phyloP scores from a whole-genome alignment of 1,140 invertebrate species.

The Ooceraea biroi region DNA sequence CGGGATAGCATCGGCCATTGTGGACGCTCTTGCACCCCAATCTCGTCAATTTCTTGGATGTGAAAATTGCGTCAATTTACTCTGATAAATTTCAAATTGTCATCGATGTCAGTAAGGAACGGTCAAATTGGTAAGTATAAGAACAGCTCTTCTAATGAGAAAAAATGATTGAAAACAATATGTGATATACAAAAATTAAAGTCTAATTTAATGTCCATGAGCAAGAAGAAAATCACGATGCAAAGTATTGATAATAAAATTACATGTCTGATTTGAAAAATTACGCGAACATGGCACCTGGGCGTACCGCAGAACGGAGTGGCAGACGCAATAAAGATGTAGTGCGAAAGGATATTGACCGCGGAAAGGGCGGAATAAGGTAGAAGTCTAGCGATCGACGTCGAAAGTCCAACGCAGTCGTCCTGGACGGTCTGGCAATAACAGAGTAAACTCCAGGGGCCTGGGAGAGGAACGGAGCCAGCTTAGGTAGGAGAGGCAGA shows the following conservation, averaged over 20 bases:
- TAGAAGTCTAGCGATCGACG: conserved; percentile 64
- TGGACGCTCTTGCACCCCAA: not conserved
- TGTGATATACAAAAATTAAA: not conserved
- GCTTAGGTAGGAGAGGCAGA: conserved; percentile 57
- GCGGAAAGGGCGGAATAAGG: conserved; percentile 35
- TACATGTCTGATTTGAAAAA: not conserved
- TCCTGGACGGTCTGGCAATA: conserved; percentile 74
- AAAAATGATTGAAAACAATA: not conserved
- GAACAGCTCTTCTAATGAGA: no score
- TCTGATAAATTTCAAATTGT: not conserved
- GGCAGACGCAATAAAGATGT: conserved; percentile 40
- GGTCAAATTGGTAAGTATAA: no score
- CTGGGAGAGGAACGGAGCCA: conserved; percentile 58
- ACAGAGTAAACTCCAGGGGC: conserved; percentile 70
- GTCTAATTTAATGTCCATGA: not conserved
- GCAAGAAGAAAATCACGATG: not conserved
- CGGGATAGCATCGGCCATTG: not conserved
- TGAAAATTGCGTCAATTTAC: not conserved
- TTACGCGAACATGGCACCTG: not conserved
- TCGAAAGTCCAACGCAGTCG: conserved; percentile 71
- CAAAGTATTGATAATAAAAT: conserved; percentile 9
- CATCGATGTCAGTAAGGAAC: not conserved
- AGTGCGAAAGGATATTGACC: conserved; percentile 47
- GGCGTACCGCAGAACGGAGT: not conserved
- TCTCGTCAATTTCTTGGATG: not conserved